Percentiles rank a stretch among this genome's conserved stretches.
Evolutionary conservation across 2,888 invertebrate species (phyloP).

Genomic region (Sepioteuthis lessoniana): DNA sequence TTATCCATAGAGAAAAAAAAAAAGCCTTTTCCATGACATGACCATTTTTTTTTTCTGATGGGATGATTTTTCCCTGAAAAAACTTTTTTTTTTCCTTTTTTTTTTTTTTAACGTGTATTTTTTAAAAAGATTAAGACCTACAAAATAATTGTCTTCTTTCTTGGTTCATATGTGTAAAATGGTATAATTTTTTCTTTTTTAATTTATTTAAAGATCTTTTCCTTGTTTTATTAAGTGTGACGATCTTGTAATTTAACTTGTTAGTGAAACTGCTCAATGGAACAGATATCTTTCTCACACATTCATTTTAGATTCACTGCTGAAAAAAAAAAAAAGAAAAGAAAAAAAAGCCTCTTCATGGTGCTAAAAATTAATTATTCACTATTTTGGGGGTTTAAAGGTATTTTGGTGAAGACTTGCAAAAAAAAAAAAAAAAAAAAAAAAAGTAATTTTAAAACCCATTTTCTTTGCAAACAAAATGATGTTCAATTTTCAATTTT

Average conservation of each 20-base stretch:
- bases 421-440: no score
- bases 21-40: conserved; percentile 11
- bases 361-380: background rate
- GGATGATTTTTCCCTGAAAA: background rate
- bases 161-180: background rate
- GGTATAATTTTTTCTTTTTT: background rate
- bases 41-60: background rate
- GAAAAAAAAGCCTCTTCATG: background rate
- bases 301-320: conserved; percentile 15
- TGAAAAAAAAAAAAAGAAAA: background rate
- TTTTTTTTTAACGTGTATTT: background rate
- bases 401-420: background rate
- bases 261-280: background rate
- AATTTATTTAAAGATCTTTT: background rate
- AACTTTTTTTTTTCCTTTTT: background rate
- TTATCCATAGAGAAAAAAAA: background rate
- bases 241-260: background rate
- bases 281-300: background rate
- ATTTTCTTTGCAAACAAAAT: no score
- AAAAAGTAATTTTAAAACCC: no score
- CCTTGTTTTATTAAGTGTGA: background rate
- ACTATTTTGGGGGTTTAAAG: background rate
- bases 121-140: background rate
- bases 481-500: no score
- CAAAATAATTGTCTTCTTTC: background rate